Conservation (phyloP, 2,113 vertebrate species). For the Hymenochirus boettgeri region DNA sequence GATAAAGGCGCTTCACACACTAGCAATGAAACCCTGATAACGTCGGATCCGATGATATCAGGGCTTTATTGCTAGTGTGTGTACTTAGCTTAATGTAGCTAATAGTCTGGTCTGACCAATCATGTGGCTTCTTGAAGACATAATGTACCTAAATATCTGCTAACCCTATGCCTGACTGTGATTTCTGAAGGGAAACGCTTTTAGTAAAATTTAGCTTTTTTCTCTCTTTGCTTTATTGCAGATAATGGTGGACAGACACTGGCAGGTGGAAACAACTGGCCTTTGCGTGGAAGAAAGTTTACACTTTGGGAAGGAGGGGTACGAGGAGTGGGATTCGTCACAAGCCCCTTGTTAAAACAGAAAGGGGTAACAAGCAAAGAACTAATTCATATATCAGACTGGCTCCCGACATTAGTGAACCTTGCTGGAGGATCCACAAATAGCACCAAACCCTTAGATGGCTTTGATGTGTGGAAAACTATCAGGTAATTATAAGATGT, state of each 20-base stretch:
- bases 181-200: too few relatives aligned
- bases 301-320: slow-evolving; percentile 93
- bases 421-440: slow-evolving; percentile 71
- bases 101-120: too few relatives aligned
- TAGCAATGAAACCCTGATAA: too few relatives aligned
- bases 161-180: too few relatives aligned
- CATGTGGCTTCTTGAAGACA: too few relatives aligned
- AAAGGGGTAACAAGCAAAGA: slow-evolving; percentile 70
- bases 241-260: slow-evolving; percentile 94
- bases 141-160: too few relatives aligned
- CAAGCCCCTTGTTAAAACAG: slow-evolving; percentile 74
- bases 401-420: slow-evolving; percentile 84
- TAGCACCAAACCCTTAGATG: slow-evolving; percentile 80
- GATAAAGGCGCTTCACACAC: too few relatives aligned
- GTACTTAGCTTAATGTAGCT: too few relatives aligned
- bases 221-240: too few relatives aligned
- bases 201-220: too few relatives aligned
- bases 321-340: slow-evolving; percentile 84
- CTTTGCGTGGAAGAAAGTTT: slow-evolving; percentile 87
- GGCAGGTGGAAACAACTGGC: slow-evolving; percentile 91
- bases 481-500: slow-evolving; percentile 90
- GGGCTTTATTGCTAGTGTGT: too few relatives aligned
- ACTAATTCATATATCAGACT: slow-evolving; percentile 93
- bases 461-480: slow-evolving; percentile 82
- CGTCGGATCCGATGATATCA: too few relatives aligned